A percentile compares a stretch with the other conserved stretches of the same genome.
Conservation (phyloP, 2,888 invertebrate species). For the Limnephilus rhombicus region DNA sequence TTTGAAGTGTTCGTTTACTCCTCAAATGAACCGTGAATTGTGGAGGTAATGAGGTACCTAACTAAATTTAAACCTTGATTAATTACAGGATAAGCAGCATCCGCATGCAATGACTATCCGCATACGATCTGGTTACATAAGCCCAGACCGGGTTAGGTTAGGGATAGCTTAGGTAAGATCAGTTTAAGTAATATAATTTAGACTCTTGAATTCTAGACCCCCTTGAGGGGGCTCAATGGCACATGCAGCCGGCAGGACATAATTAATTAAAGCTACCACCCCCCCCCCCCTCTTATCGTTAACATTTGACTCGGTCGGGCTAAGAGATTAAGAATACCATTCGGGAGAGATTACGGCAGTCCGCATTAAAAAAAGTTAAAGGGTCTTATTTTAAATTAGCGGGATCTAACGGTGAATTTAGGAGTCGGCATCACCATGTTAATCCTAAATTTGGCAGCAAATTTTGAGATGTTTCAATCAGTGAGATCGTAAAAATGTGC, state of each 20-base stretch:
- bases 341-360: conserved; percentile 38
- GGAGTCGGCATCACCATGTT: background rate
- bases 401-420: background rate
- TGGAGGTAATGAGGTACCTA: background rate
- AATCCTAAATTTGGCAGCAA: background rate
- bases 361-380: background rate
- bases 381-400: background rate
- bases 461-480: background rate
- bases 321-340: conserved; percentile 56
- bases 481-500: conserved; percentile 8
- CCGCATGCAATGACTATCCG: background rate
- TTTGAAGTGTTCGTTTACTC: too few species aligned
- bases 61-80: background rate
- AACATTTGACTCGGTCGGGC: conserved; percentile 60
- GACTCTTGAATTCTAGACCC: background rate
- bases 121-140: background rate
- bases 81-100: background rate
- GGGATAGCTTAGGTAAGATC: conserved; percentile 1
- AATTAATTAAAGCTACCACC: conserved; percentile 61
- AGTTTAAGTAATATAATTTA: conserved; percentile 13
- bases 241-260: conserved; percentile 63
- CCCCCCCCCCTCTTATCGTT: conserved; percentile 55
- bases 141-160: too few species aligned
- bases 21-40: background rate
- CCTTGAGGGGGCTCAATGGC: conserved; percentile 49